phyloP scores from a whole-genome alignment of 35 echinoderm and acorn worm species.

The Apostichopus parvimensis region DNA sequence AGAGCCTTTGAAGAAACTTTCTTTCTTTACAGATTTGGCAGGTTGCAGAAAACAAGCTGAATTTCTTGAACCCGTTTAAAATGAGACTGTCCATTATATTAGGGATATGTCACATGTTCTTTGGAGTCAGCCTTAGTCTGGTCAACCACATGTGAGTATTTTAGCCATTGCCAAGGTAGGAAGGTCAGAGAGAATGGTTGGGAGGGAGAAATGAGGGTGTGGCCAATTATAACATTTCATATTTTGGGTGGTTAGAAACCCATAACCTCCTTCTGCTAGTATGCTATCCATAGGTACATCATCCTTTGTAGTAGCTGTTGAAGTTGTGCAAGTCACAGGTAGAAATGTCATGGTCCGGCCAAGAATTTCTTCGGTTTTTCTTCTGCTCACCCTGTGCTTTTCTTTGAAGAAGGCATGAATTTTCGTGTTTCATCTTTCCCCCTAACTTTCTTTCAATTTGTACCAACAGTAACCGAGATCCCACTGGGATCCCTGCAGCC shows the following conservation, averaged over 20 bases:
- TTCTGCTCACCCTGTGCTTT: too few relatives aligned
- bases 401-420: too few relatives aligned
- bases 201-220: not conserved
- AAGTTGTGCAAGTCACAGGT: too few relatives aligned
- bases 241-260: too few relatives aligned
- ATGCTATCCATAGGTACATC: not conserved
- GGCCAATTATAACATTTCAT: not conserved
- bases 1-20: not conserved
- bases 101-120: conserved; percentile 80
- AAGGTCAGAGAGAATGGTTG: too few relatives aligned
- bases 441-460: not conserved
- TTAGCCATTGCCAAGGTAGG: too few relatives aligned
- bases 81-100: conserved; percentile 87
- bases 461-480: conserved; percentile 8
- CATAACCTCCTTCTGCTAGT: too few relatives aligned
- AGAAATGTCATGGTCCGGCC: too few relatives aligned
- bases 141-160: conserved; percentile 81
- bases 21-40: conserved; percentile 78
- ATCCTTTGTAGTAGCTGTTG: not conserved
- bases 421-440: not conserved
- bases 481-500: conserved; percentile 29
- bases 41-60: conserved; percentile 75
- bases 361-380: too few relatives aligned
- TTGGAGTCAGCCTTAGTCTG: conserved; percentile 80
- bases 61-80: conserved; percentile 83